phyloP scores from a whole-genome alignment of 2,888 invertebrate species.

The Cerastis leucographa region DNA sequence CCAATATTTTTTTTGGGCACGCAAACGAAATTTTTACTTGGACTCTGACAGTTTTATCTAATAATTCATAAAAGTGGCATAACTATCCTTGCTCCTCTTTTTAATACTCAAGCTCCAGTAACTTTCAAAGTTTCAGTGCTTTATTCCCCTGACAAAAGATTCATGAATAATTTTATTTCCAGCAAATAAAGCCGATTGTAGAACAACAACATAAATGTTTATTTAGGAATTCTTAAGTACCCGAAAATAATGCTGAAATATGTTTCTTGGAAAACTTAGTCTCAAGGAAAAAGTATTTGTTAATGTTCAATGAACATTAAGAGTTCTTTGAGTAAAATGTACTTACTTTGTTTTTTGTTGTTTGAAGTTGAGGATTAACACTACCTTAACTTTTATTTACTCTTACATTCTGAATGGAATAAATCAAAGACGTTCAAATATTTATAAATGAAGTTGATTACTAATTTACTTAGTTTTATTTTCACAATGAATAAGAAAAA shows the following conservation, averaged over 20 bases:
- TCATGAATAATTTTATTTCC: constrained; percentile 25
- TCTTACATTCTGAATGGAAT: background rate
- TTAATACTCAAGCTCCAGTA: background rate
- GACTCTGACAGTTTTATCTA: background rate
- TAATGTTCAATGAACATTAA: constrained; percentile 20
- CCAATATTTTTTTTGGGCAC: background rate
- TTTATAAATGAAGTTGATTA: too few relatives aligned
- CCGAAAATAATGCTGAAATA: constrained; percentile 7
- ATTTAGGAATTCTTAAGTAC: constrained; percentile 18
- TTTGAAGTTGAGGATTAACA: background rate
- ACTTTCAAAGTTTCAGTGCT: background rate
- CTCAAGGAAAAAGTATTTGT: background rate
- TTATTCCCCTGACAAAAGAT: constrained; percentile 3
- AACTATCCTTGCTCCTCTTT: background rate
- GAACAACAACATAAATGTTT: constrained; percentile 19
- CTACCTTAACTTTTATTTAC: background rate
- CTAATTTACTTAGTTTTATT: background rate
- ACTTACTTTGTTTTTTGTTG: background rate
- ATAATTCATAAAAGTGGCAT: background rate
- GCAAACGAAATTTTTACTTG: background rate
- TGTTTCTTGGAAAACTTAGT: constrained; percentile 8
- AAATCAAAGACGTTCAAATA: background rate
- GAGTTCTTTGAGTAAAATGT: background rate
- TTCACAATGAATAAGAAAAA: background rate
- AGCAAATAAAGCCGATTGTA: constrained; percentile 21